Conservation (phyloP, 1,140 invertebrate genomes). For the Pseudomyrmex pallidus region DNA sequence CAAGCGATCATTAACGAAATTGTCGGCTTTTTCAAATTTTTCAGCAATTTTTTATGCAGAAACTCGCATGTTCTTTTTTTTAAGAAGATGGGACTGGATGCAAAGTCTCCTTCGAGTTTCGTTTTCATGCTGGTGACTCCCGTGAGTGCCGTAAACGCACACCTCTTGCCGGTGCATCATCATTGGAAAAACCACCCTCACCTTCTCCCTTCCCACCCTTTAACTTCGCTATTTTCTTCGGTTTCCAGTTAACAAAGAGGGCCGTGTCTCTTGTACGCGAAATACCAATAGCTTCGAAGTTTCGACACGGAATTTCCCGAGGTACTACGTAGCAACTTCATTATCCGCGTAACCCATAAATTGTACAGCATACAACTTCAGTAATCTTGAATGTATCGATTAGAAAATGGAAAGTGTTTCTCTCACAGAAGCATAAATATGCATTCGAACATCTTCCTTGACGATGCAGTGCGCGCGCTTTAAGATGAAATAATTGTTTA, state of each 20-base stretch:
- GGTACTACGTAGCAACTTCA: constrained; percentile 50
- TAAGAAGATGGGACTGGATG: constrained; percentile 26
- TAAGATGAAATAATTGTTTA: neutral
- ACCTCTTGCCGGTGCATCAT: constrained; percentile 63
- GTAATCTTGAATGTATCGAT: constrained; percentile 27
- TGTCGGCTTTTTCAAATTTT: neutral
- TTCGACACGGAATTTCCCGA: constrained; percentile 39
- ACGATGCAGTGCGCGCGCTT: neutral
- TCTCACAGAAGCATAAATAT: constrained; percentile 10
- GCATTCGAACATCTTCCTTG: neutral
- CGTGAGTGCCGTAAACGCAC: constrained; percentile 63
- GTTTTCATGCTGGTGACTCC: constrained; percentile 67
- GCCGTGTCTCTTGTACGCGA: constrained; percentile 1
- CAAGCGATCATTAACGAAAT: neutral
- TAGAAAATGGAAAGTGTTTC: constrained; percentile 23
- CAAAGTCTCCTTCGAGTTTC: constrained; percentile 61
- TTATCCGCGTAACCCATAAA: constrained; percentile 54
- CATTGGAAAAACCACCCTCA: constrained; percentile 65
- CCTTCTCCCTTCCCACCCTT: neutral
- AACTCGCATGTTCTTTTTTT: constrained; percentile 30
- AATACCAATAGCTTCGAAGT: constrained; percentile 28
- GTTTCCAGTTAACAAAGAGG: constrained; percentile 64
- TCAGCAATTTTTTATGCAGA: constrained; percentile 25
- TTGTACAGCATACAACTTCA: constrained; percentile 19
- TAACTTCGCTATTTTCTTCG: constrained; percentile 50